Evolutionary conservation across 2,113 vertebrate species (phyloP).

Genomic region (Petrocephalus microphthalmus): DNA sequence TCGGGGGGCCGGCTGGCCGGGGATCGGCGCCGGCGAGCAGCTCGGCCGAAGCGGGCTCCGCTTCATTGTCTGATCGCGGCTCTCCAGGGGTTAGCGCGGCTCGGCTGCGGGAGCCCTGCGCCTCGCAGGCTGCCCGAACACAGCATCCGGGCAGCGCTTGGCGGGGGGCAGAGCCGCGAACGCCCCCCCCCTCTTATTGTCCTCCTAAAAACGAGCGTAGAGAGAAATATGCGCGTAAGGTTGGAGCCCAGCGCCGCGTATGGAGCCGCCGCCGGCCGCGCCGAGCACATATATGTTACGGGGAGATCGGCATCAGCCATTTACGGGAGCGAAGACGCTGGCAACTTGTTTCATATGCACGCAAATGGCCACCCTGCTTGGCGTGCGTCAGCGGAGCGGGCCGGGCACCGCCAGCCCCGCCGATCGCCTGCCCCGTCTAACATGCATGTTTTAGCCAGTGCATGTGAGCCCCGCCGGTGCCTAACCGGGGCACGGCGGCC

Average conservation of each 20-base stretch:
- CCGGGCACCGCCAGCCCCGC: not conserved
- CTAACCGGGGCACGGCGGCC: not conserved
- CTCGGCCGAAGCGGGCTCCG: conserved; percentile 47
- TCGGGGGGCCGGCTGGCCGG: not conserved
- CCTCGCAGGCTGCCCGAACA: conserved; percentile 31
- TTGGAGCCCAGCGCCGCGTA: not conserved
- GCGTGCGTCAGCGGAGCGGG: conserved; percentile 37
- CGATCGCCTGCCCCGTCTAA: not conserved
- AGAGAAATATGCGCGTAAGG: not conserved
- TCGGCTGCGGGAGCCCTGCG: conserved; percentile 44
- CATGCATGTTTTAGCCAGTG: not conserved
- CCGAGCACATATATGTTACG: too few relatives aligned
- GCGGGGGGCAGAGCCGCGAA: conserved; percentile 7
- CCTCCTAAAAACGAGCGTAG: not conserved
- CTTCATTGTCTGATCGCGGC: conserved; percentile 69
- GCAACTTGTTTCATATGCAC: conserved; percentile 65
- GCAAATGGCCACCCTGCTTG: conserved; percentile 67
- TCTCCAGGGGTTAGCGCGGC: conserved; percentile 63
- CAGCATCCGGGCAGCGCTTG: conserved; percentile 27
- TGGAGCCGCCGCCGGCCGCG: too few relatives aligned
- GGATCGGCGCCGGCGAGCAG: conserved; percentile 25
- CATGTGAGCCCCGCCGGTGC: not conserved
- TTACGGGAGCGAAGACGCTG: conserved; percentile 61
- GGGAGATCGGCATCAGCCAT: conserved; percentile 71
- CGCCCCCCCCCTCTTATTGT: not conserved